Evolutionary conservation across 2,888 invertebrate genomes (phyloP).

Genomic region (Rhimphoctona megacephalus): DNA sequence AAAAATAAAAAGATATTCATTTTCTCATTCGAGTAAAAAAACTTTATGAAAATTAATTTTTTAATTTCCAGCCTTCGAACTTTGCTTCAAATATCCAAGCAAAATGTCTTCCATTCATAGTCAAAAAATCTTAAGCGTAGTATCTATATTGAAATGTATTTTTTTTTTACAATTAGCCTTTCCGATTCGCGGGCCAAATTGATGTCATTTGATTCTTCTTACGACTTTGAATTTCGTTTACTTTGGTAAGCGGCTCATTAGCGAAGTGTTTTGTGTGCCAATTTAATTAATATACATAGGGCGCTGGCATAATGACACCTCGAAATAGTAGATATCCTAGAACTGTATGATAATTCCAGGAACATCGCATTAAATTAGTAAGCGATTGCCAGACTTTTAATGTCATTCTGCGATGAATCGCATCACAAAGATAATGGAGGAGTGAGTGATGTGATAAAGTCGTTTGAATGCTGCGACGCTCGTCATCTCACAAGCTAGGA

Average conservation of each 20-base stretch:
- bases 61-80: not conserved
- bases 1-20: not conserved
- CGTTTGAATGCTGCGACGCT: conserved; percentile 42
- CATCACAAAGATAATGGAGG: conserved; percentile 29
- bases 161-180: not conserved
- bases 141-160: too few relatives aligned
- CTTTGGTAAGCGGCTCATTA: conserved; percentile 1
- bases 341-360: conserved; percentile 51
- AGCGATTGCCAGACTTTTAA: conserved; percentile 61
- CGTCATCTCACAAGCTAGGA: conserved; percentile 44
- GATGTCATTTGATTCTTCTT: not conserved
- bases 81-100: too few relatives aligned
- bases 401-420: conserved; percentile 59
- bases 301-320: not conserved
- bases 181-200: not conserved
- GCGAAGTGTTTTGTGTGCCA: not conserved
- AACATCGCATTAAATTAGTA: conserved; percentile 62
- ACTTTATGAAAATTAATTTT: not conserved
- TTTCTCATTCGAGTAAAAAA: not conserved
- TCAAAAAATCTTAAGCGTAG: too few relatives aligned
- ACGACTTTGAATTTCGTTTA: not conserved
- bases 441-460: conserved; percentile 53
- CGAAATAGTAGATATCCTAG: conserved; percentile 59
- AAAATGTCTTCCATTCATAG: too few relatives aligned
- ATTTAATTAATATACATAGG: not conserved